phyloP scores from a whole-genome alignment of 1,140 invertebrate species.

The Trigoniulus corallinus region DNA sequence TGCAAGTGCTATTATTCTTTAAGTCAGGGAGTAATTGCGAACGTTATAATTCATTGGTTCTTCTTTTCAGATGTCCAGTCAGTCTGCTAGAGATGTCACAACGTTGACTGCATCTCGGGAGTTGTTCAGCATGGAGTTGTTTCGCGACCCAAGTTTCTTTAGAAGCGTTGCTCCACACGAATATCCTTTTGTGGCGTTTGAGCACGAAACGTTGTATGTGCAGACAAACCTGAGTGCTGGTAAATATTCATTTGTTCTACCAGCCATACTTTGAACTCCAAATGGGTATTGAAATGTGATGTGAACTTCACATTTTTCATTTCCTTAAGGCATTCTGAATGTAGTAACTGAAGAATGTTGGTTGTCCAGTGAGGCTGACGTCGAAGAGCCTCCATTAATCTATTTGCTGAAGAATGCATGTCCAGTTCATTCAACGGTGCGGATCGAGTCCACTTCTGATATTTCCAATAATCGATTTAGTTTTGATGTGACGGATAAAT shows the following conservation, averaged over 20 bases:
- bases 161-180: neutral
- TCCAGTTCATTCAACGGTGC: neutral
- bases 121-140: slow-evolving; percentile 16
- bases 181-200: slow-evolving; percentile 11
- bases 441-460: neutral
- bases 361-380: slow-evolving; percentile 11
- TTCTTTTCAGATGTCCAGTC: neutral
- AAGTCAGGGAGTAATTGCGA: neutral
- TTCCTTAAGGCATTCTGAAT: slow-evolving; percentile 13
- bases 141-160: slow-evolving; percentile 11
- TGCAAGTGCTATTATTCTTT: neutral
- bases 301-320: slow-evolving; percentile 1
- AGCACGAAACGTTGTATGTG: slow-evolving; percentile 14
- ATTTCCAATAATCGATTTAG: neutral
- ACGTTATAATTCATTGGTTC: neutral
- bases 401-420: neutral
- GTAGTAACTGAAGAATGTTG: slow-evolving; percentile 21
- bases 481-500: neutral
- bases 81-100: neutral
- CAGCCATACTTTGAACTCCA: neutral
- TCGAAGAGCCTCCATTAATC: neutral
- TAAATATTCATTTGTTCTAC: slow-evolving; percentile 2
- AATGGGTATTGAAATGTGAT: neutral
- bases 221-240: slow-evolving; percentile 16
- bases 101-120: neutral